Evolutionary conservation across 2,797 vertebrate genomes (phyloP), one percentile per base, ranked within the genome.

Genomic region (Odontamblyopus lacepedii): DNA sequence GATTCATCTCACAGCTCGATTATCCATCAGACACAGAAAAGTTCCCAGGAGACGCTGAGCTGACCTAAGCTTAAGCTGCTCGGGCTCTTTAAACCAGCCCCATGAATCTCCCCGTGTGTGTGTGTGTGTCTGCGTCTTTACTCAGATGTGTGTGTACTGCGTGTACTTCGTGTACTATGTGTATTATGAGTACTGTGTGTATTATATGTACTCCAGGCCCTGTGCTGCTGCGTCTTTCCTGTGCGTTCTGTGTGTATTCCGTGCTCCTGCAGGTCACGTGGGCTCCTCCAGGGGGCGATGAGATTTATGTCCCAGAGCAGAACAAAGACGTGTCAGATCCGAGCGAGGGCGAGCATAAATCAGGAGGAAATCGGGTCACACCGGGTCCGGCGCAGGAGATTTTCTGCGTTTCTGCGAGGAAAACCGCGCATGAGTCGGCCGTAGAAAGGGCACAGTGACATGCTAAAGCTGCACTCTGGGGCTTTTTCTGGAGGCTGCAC

Each of bases 251-350:
- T 48, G 44, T 48, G 44, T 48, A 48, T 15, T 48, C 4, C 1
- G 44, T 48, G 44, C 32, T 15, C 35, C 59, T 64, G 67, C 0
- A 87, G 89, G 89, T 89, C 85, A 87, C 87, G 80, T 88, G 89
- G 91, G 91, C 80, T 64, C 83, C 83, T 88, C 75, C 63, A 86
- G 88, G 85, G 85, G 88, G 83, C 73, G 0, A 6, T 72, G 86
- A 92, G 92, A 94, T 93, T 93, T 89, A 94, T 93, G 90, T 90
- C 87, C 89, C 84, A 86, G 81, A 13, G 56, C 85, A 86, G 89
- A 92, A 91, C 89, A 91, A 93, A 92, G 90, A 85, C 75, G 85
- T 89, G 91, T 92, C 90, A 90, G 83, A 90, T 4, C 85, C 75
- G 89, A 87, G 80, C 77, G 77, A 80, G 76, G 84, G 74, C 18